Base-by-base conservation (phyloP, 2,113 vertebrate genomes). In the Danionella cerebrum region DNA sequence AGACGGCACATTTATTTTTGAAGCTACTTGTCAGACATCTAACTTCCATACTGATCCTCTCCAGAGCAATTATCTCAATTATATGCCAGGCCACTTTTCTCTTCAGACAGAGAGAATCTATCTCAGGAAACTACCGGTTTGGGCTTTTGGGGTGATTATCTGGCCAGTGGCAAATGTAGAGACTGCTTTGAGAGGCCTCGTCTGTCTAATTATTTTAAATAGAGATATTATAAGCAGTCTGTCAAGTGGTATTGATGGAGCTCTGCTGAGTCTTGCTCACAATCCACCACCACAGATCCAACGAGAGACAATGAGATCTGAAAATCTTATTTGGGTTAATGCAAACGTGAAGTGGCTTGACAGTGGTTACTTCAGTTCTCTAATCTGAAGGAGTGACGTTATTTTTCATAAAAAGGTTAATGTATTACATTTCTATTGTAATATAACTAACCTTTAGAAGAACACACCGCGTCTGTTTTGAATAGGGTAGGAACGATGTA, bases 61-160 rank as follows among this genome's bases (percentile, higher is more conserved):
- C 74, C 35, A 70, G 45, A 69, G 51, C 55, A 51, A 70, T 74
- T 53, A 62, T 52, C 42, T 57, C 66, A 58, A 54, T 71, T 67
- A 74, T 47, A 24, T 18, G 24, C 22, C 1, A 21, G 39, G 54
- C 31, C 16, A 2, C 59, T 67, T 59, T 39, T 35, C 22, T 50
- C 65, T 42, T 42, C 65, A 65, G 35, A 66, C 31, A 39, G 69
- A 22, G 35, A 31, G 38, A 78, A 68, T 68, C 60, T 47, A 67
- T 69, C 72, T 55, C 16, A 12, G 54, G 47, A 67, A 69, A 65
- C 19, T 52, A 41, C 21, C 75, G 65, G 74, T 75, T 68, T 53
- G 51, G 67, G 66, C 60, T 50, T 65, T 76, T 78, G 62, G 48
- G 55, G 52, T 60, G 59, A 70, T 77, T 73, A 59, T 72, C 64